These are phyloP conservation scores for Drosophila anomalipes DNA, from an alignment of 2,888 invertebrate genomes.

Conservation along the genomic window DNA sequence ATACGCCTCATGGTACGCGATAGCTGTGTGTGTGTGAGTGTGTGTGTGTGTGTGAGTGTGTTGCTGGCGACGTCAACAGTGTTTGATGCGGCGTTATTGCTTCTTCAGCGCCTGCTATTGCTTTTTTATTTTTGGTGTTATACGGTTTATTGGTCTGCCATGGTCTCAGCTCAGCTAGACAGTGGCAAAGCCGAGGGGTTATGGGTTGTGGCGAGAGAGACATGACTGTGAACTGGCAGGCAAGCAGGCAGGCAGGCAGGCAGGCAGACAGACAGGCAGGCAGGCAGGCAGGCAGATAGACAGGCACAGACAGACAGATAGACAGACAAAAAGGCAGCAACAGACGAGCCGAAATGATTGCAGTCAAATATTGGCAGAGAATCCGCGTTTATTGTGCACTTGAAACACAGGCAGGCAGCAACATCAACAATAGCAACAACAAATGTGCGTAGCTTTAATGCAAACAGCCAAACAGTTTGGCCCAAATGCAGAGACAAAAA, in stretches of 20 bases:
- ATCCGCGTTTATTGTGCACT: constrained; percentile 80
- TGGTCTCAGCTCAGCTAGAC: constrained; percentile 46
- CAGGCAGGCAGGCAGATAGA: constrained; percentile 1
- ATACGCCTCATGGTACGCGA: constrained; percentile 40
- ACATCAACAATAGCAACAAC: constrained; percentile 8
- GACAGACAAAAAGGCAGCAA: constrained; percentile 36
- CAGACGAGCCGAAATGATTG: constrained; percentile 72
- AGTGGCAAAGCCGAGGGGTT: background rate
- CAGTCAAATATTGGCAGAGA: constrained; percentile 77
- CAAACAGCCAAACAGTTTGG: constrained; percentile 62
- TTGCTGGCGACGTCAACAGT: constrained; percentile 52
- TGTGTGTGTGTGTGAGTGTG: constrained; percentile 7
- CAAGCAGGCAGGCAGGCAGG: constrained; percentile 7
- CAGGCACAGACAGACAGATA: constrained; percentile 3
- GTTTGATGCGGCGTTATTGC: constrained; percentile 73
- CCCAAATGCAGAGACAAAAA: constrained; percentile 30
- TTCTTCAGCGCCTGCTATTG: constrained; percentile 55
- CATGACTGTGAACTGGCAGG: constrained; percentile 19
- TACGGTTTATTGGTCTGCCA: constrained; percentile 69
- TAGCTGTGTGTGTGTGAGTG: constrained; percentile 1
- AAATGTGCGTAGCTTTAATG: constrained; percentile 69
- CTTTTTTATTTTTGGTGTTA: constrained; percentile 32
- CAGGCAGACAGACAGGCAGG: background rate
- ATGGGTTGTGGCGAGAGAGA: background rate
- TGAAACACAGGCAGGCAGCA: constrained; percentile 49